Percentiles rank a stretch among this genome's conserved stretches.
Evolutionary conservation across 2,888 invertebrate species (phyloP).

Genomic region (Lasioglossum vierecki): DNA sequence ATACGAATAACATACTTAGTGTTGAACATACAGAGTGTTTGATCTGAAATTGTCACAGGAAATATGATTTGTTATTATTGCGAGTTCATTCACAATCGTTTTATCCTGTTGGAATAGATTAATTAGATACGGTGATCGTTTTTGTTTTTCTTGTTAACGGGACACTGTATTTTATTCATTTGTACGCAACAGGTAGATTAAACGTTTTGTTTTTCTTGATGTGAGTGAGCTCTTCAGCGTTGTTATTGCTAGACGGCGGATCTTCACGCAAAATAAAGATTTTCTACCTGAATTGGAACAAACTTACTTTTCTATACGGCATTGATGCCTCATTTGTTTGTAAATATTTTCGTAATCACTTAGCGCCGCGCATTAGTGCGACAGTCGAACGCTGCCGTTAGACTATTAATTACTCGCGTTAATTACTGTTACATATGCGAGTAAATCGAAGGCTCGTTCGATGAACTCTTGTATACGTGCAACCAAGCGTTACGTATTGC

Average conservation of each 20-base stretch:
- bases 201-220: neutral
- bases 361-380: slow-evolving; percentile 3
- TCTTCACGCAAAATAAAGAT: too few species aligned
- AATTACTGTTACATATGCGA: slow-evolving; percentile 56
- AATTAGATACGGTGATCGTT: neutral
- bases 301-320: neutral
- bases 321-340: neutral
- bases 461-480: slow-evolving; percentile 29
- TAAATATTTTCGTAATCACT: slow-evolving; percentile 46
- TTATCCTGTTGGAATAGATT: neutral
- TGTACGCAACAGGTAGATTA: neutral
- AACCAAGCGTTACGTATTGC: slow-evolving; percentile 1
- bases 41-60: neutral
- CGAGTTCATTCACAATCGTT: neutral
- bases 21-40: neutral
- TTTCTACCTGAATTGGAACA: too few species aligned
- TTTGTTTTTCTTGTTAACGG: neutral
- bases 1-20: neutral
- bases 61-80: neutral
- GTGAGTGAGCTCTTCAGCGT: neutral
- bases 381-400: slow-evolving; percentile 46
- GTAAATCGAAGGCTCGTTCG: slow-evolving; percentile 40
- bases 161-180: neutral
- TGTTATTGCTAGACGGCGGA: neutral
- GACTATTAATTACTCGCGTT: slow-evolving; percentile 60